Percentiles rank a stretch among this genome's conserved stretches.
These are phyloP conservation scores for Pipra filicauda DNA, from an alignment of 2,113 vertebrate species.

Conservation along the genomic window DNA sequence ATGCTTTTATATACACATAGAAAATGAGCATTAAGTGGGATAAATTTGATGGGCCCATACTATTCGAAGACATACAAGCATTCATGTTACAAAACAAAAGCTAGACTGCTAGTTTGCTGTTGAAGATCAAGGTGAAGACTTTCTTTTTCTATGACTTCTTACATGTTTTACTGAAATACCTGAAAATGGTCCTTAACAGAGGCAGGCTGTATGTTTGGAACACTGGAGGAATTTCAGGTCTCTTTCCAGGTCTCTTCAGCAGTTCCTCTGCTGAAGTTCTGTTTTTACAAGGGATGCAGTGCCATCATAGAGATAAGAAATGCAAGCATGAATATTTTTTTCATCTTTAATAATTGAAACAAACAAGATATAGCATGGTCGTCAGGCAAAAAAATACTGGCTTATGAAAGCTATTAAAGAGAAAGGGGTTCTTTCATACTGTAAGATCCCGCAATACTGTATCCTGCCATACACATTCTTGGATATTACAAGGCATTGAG, in stretches of 20 bases:
- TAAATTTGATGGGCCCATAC: not conserved
- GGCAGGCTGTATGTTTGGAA: not conserved
- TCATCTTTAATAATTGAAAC: conserved; percentile 16
- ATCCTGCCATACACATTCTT: conserved; percentile 32
- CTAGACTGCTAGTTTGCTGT: not conserved
- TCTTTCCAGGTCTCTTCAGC: not conserved
- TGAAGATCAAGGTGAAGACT: not conserved
- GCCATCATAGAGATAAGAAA: not conserved
- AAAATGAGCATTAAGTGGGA: not conserved
- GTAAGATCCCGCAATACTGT: not conserved
- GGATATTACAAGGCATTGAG: conserved; percentile 4
- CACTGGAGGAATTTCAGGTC: not conserved
- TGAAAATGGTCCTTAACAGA: not conserved
- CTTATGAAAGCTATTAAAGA: not conserved
- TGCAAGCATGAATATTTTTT: not conserved
- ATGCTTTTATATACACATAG: not conserved
- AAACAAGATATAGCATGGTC: not conserved
- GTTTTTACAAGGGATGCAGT: not conserved
- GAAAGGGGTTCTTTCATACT: not conserved
- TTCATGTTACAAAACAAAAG: not conserved
- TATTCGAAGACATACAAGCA: not conserved
- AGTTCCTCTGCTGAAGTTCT: not conserved
- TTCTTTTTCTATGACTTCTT: not conserved
- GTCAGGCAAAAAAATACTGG: not conserved
- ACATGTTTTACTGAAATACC: not conserved